phyloP scores from a whole-genome alignment of 2,113 vertebrate genomes.

The Solea solea region DNA sequence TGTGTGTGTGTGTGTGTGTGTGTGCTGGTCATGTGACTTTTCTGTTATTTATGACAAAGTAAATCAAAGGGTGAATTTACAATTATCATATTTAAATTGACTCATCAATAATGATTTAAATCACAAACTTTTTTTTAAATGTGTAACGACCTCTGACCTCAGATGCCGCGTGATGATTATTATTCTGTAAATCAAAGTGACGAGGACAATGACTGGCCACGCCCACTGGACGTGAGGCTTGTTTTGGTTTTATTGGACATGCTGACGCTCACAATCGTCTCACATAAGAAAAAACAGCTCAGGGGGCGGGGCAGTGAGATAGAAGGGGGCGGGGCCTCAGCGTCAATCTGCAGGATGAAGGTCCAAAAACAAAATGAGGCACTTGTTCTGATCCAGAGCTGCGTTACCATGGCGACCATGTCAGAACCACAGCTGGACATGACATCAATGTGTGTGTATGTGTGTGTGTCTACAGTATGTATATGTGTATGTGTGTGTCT shows the following conservation, averaged over 20 bases:
- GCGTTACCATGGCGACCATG: conserved; percentile 20
- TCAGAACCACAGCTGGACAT: conserved; percentile 50
- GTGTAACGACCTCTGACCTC: too few relatives aligned
- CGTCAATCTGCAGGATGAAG: conserved; percentile 20
- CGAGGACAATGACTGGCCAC: background rate
- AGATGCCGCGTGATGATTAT: background rate
- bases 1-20: too few relatives aligned
- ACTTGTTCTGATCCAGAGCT: conserved; percentile 69
- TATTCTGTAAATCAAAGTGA: background rate
- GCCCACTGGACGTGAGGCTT: background rate
- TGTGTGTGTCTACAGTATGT: conserved; percentile 1
- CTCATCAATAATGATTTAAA: too few relatives aligned
- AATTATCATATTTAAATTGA: too few relatives aligned
- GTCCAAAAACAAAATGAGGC: conserved; percentile 66
- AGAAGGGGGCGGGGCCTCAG: background rate
- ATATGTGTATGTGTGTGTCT: conserved; percentile 15
- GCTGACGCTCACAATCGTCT: background rate
- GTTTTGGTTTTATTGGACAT: background rate
- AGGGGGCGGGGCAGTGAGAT: background rate
- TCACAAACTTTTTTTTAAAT: too few relatives aligned
- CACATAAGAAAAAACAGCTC: background rate
- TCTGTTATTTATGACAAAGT: too few relatives aligned
- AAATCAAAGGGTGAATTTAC: too few relatives aligned
- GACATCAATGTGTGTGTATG: conserved; percentile 32
- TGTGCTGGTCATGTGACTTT: too few relatives aligned